Evolutionary conservation across 2,113 vertebrate species (phyloP).

Genomic region (Ceratotherium simum): DNA sequence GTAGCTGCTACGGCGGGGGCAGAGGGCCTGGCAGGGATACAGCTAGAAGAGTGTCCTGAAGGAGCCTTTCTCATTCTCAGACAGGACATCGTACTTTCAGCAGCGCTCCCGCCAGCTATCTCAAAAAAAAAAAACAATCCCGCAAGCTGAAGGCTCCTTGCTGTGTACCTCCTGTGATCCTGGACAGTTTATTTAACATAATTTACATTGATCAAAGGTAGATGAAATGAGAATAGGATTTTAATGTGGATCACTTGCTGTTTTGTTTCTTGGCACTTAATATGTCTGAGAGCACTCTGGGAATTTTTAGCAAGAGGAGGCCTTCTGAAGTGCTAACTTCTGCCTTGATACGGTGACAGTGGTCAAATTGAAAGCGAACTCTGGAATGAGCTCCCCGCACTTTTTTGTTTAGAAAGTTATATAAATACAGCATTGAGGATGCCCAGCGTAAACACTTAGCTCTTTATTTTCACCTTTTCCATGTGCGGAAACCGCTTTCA

Average conservation of each 20-base stretch:
- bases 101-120: too few species aligned
- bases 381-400: not conserved
- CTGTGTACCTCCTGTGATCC: too few species aligned
- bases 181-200: not conserved
- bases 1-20: accelerated
- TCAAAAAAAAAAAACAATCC: not conserved
- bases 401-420: not conserved
- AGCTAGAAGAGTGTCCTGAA: accelerated
- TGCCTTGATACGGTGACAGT: accelerated
- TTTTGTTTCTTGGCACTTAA: not conserved
- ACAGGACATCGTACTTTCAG: not conserved
- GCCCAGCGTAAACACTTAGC: not conserved
- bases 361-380: not conserved
- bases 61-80: not conserved
- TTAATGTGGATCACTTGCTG: not conserved
- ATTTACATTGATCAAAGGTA: not conserved
- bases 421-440: not conserved
- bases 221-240: not conserved
- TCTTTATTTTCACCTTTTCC: not conserved
- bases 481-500: not conserved
- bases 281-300: not conserved
- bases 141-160: not conserved
- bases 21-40: accelerated
- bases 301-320: too few species aligned
- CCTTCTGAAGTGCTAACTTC: not conserved